Base-by-base conservation (phyloP, 2,113 vertebrate species). In the Thalassarche chlororhynchos region DNA sequence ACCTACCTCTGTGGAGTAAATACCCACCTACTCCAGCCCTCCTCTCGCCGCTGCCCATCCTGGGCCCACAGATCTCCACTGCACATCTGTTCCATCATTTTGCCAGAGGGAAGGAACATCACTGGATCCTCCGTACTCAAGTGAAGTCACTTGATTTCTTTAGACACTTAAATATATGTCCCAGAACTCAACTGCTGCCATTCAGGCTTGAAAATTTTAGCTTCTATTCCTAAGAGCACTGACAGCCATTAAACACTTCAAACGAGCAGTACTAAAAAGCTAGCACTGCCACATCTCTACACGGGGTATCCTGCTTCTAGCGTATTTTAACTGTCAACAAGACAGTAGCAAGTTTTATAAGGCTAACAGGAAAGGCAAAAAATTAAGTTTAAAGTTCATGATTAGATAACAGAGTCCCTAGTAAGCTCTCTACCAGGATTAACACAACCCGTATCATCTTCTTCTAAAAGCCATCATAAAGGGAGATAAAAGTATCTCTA, bases 121-220 rank as follows among this genome's bases (percentile, higher is more conserved):
- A 11, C 38, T 8, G 32, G n/a, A 74, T 23, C 16, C 21, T 57
- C 58, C 19, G 1, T 0, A 14, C 36, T 38, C 29, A 7, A 32
- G 5, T 32, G 24, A 31, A 64, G 31, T 9, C 28, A n/a, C 25
- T 14, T 4, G 9, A 32, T 49, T 65, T 77, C 80, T 44, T 52
- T 11, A 61, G 32, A 31, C 57, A 36, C 46, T 25, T 49, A 3
- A 76, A 32, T 7, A 1, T 3, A 14, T 0, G 5, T 12, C 51
- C 47, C 55, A 62, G 10, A 79, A 20, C 10, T 28, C n/a, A 32
- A 42, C 7, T 4, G 65, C 21, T 82, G 87, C 61, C 44, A 19
- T 17, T 23, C 15, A 47, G 58, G 32, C 20, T 70, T 13, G 5
- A 5, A 12, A 6, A 49, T 26, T 65, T 66, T 4, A n/a, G 24